Evolutionary conservation across 1,140 invertebrate genomes (phyloP).

Genomic region (Marisa cornuarietis): DNA sequence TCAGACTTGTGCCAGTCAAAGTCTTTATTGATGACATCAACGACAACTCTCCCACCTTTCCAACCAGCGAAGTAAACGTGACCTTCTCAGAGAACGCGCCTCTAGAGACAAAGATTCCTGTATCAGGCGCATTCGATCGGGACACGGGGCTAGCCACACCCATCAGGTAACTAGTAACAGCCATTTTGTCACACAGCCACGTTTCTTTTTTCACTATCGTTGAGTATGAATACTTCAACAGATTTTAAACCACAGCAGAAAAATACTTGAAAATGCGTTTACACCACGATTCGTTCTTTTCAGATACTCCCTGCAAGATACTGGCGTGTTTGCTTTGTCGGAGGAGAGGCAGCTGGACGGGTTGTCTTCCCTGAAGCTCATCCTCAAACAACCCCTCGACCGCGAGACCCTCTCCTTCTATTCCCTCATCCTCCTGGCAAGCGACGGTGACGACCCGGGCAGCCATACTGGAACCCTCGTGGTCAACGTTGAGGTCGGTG

Average conservation of each 20-base stretch:
- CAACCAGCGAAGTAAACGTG: constrained; percentile 37
- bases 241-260: too few species aligned
- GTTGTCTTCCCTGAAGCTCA: constrained; percentile 44
- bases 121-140: constrained; percentile 51
- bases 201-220: neutral
- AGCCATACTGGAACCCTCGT: constrained; percentile 68
- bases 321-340: constrained; percentile 41
- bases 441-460: constrained; percentile 84
- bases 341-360: constrained; percentile 45
- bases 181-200: constrained; percentile 35
- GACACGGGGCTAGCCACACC: constrained; percentile 70
- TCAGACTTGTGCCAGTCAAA: constrained; percentile 47
- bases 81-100: constrained; percentile 64
- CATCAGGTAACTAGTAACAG: constrained; percentile 36
- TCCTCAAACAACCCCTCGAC: constrained; percentile 71
- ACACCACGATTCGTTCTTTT: neutral
- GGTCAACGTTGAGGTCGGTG: constrained; percentile 67
- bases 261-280: too few species aligned
- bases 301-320: constrained; percentile 81
- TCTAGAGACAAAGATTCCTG: constrained; percentile 76
- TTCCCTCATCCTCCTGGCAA: constrained; percentile 85
- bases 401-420: constrained; percentile 90
- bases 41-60: constrained; percentile 90
- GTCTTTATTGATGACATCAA: constrained; percentile 78
- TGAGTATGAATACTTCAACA: too few species aligned